Percentiles rank a stretch among this genome's conserved stretches.
Evolutionary conservation across 2,888 invertebrate genomes (phyloP).

Genomic region (Sympetrum striolatum): DNA sequence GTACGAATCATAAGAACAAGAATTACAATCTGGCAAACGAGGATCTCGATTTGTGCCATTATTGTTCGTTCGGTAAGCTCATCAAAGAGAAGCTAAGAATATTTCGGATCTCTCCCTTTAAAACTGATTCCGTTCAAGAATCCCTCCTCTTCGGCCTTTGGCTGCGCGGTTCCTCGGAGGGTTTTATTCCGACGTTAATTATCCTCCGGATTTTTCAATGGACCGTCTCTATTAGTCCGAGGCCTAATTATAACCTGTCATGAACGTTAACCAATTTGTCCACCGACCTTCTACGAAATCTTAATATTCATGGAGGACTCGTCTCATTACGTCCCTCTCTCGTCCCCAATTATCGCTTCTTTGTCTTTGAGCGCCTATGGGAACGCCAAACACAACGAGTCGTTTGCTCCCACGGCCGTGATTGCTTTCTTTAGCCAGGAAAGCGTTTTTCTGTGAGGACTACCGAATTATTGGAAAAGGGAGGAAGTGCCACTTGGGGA

Average conservation of each 20-base stretch:
- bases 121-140: too few species aligned
- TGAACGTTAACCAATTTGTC: conserved; percentile 11
- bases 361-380: not conserved
- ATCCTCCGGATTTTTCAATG: not conserved
- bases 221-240: not conserved
- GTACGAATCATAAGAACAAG: too few species aligned
- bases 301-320: conserved; percentile 15
- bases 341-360: not conserved
- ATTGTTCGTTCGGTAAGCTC: too few species aligned
- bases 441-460: not conserved
- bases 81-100: too few species aligned
- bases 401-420: not conserved
- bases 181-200: not conserved
- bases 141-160: not conserved
- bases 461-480: not conserved
- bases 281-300: not conserved
- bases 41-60: too few species aligned
- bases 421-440: not conserved
- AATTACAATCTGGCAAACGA: too few species aligned
- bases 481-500: not conserved
- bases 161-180: not conserved
- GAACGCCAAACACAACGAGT: not conserved
- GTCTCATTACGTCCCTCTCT: not conserved
- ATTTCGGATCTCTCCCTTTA: too few species aligned
- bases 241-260: not conserved